Evolutionary conservation across 2,888 invertebrate genomes (phyloP).

Genomic region (Chrysopilus asiliformis): DNA sequence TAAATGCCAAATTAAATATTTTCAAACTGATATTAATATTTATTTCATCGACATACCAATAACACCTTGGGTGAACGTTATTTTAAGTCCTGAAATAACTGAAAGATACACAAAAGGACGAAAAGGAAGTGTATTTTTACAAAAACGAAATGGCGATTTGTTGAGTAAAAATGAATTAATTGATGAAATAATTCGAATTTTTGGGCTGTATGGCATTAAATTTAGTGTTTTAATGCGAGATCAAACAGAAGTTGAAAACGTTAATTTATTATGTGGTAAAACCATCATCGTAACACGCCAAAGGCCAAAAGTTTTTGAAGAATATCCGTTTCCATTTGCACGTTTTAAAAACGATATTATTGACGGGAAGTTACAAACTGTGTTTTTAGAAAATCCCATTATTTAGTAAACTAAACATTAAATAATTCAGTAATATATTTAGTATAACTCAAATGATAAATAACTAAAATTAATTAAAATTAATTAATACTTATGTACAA

Average conservation of each 20-base stretch:
- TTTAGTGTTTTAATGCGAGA: no score
- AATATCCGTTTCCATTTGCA: no score
- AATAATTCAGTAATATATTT: no score
- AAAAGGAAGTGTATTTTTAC: conserved; percentile 55
- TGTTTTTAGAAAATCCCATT: background rate
- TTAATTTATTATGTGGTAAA: no score
- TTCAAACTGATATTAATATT: background rate
- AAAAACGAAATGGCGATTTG: conserved; percentile 44
- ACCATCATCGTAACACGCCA: no score
- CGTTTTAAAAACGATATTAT: background rate
- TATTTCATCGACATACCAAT: conserved; percentile 41
- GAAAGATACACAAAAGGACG: conserved; percentile 22
- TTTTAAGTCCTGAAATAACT: conserved; percentile 19
- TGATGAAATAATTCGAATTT: conserved; percentile 47
- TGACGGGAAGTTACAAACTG: background rate
- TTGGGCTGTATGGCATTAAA: conserved; percentile 51
- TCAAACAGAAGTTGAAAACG: no score
- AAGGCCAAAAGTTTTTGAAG: no score
- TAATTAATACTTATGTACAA: no score
- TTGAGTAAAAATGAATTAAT: conserved; percentile 42
- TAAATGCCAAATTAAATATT: background rate
- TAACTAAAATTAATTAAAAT: no score
- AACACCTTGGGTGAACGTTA: conserved; percentile 24
- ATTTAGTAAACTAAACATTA: no score
- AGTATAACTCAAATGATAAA: no score